These are phyloP conservation scores for Bedellia somnulentella DNA, from an alignment of 2,888 invertebrate genomes.

Conservation along the genomic window DNA sequence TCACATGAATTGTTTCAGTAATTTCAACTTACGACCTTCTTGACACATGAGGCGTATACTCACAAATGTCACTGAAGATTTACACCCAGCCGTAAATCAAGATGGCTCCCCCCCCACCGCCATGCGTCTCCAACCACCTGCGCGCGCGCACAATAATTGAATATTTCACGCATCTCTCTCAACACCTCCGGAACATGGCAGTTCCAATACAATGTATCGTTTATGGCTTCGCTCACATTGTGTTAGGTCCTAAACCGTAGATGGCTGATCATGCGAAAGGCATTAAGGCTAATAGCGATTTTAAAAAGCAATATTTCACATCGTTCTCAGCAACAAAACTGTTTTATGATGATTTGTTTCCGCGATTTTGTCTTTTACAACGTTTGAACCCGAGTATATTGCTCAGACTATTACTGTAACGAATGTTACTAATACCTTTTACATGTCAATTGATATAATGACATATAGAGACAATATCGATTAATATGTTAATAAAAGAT, in stretches of 20 bases:
- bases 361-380: too few relatives aligned
- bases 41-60: too few relatives aligned
- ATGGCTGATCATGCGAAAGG: slow-evolving; percentile 51
- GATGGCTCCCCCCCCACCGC: slow-evolving; percentile 37
- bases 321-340: slow-evolving; percentile 35
- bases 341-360: slow-evolving; percentile 60
- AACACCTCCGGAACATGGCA: slow-evolving; percentile 45
- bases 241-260: slow-evolving; percentile 57
- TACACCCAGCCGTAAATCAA: slow-evolving; percentile 56
- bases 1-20: too few relatives aligned
- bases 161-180: slow-evolving; percentile 56
- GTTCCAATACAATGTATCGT: slow-evolving; percentile 48
- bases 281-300: slow-evolving; percentile 52
- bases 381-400: too few relatives aligned
- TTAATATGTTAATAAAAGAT: neutral
- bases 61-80: slow-evolving; percentile 56
- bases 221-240: slow-evolving; percentile 45
- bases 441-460: too few relatives aligned
- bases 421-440: too few relatives aligned
- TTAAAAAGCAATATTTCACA: slow-evolving; percentile 56
- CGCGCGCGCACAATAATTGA: slow-evolving; percentile 54
- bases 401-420: too few relatives aligned
- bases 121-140: slow-evolving; percentile 30
- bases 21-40: too few relatives aligned
- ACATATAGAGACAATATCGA: slow-evolving; percentile 14